Evolutionary conservation across 92 coral and sea anemone genomes (phyloP), one percentile per base, ranked within the genome.

Genomic region (Epizoanthus fatuus): DNA sequence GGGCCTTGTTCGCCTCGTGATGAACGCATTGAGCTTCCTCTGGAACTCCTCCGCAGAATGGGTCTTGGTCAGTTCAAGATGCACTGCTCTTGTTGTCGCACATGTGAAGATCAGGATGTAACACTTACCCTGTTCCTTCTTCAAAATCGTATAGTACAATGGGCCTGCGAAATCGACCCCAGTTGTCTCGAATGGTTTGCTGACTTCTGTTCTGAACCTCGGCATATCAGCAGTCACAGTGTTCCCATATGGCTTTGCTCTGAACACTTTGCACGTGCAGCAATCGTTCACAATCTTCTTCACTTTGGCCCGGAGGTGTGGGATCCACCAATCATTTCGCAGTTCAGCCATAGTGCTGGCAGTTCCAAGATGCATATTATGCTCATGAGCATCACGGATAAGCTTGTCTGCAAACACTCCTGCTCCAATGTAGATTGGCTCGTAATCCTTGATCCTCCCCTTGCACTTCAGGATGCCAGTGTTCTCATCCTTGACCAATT

Each of bases 281-380:
- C 92, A 88, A 16, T 20, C n/a, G 29, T 68, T 65, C 4, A 87
- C 81, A 11, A 57, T 35, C 76, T 88, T 75, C 85, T 83, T 82
- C 39, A 69, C 88, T 58, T 63, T 58, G 2, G 88, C 20, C 14
- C 85, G 13, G 15, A 88, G 70, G 38, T 59, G 65, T 3, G 86
- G 92, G 74, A 88, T 88, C 84, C 92, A 88, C 87, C 90, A 90
- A n/a, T 74, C 86, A 39, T 86, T 83, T 45, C 87, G 56, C 22
- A 90, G 20, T 14, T 68, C 75, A 13, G 93, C 85, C 89, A 84
- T 89, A 16, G 86, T 89, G 62, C 81, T 79, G 56, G 88, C 90
- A 13, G 47, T 44, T 4, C 93, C 90, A 17, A 90, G 72, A 67
- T 90, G 91, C 87, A 79, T 86, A 1, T 79, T 40, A 37, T 86